Conservation (phyloP, 2,113 vertebrate species). For the Corythaeola cristata region DNA sequence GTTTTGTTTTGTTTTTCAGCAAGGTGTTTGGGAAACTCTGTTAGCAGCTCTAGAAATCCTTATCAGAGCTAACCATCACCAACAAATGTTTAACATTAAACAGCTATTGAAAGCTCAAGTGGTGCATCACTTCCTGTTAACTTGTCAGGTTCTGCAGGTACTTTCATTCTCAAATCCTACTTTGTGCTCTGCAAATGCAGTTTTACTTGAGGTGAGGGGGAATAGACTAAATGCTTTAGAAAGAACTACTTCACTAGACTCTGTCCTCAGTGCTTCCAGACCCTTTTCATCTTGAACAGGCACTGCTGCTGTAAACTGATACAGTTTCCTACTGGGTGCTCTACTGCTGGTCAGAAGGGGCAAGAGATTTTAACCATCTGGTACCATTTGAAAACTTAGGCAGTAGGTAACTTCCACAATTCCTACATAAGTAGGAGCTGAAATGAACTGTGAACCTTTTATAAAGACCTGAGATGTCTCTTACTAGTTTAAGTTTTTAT, state of each 20-base stretch:
- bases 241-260: neutral
- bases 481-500: neutral
- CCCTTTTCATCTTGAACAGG: neutral
- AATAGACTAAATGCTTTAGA: neutral
- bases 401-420: neutral
- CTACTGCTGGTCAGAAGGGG: neutral
- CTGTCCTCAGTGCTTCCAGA: neutral
- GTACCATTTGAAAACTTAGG: neutral
- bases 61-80: constrained; percentile 90
- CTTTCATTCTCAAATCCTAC: neutral
- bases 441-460: neutral
- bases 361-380: neutral
- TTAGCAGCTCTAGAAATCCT: constrained; percentile 89
- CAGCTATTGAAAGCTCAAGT: constrained; percentile 91
- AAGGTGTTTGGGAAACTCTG: constrained; percentile 91
- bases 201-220: neutral
- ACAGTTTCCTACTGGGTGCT: neutral
- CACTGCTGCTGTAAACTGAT: neutral
- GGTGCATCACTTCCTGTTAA: constrained; percentile 91
- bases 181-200: neutral
- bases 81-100: constrained; percentile 91
- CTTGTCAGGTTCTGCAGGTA: constrained; percentile 97
- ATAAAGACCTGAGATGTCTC: neutral
- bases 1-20: constrained; percentile 68
- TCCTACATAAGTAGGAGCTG: neutral